Base-by-base conservation (phyloP, 2,113 vertebrate species). In the Cyrtonyx montezumae region DNA sequence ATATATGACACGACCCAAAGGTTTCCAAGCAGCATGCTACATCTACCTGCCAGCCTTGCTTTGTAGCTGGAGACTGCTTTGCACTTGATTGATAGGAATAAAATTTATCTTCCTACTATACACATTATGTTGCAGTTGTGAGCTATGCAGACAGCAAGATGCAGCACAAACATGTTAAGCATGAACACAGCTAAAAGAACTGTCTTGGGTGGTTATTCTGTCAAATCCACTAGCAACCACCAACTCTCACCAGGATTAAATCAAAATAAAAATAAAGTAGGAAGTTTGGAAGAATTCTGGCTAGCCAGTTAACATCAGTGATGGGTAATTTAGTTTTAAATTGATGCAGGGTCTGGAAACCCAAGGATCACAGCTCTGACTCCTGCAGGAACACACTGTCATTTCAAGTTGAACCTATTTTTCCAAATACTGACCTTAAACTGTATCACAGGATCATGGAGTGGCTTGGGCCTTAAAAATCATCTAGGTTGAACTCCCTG, bases 351-450 rank as follows among this genome's bases (percentile, higher is more conserved):
- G 32, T 42, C 4, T 40, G 59, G 36, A 79, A 67, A 16, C 43
- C 17, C 2, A 9, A 22, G 45, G n/a, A 51, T 18, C 0, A 2
- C 43, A 75, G 58, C 34, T 20, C 3, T 1, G 13, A n/a, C 2
- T 81, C 23, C 78, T 28, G 80, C 53, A 11, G 19, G 19, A 55
- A 49, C 78, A 53, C 15, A 6, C 5, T 11, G 23, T 48, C 49
- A 40, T 61, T 48, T 45, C 48, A 32, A 3, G 8, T 36, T 22
- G 10, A 7, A 23, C 30, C 32, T 2, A 0, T 9, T 48, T 79
- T 58, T 73, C 67, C 51, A 58, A 43, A 59, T 1, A 9, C 15
- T 2, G 3, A 30, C 12, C 5, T 8, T 36, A 9, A 55, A 34
- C 2, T 2, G 34, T 3, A 12, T 12, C 32, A 32, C 15, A 32